These are phyloP conservation scores for Zele albiditarsus DNA, from an alignment of 2,888 invertebrate genomes.

Conservation along the genomic window DNA sequence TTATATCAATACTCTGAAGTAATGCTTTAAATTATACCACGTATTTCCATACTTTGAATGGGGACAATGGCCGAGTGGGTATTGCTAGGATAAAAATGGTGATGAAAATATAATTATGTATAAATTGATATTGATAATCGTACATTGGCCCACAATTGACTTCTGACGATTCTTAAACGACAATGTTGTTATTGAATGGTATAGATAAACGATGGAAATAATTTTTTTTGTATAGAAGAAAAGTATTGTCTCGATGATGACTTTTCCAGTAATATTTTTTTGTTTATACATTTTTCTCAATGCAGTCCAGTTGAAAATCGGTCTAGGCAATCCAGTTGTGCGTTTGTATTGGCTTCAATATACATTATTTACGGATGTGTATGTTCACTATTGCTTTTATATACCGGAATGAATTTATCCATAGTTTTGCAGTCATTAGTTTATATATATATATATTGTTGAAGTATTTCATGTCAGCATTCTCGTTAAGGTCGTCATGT, in stretches of 20 bases:
- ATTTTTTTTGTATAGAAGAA: too few species aligned
- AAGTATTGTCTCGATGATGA: not conserved
- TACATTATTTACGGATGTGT: slow-evolving; percentile 1
- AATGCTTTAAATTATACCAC: too few species aligned
- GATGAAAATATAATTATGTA: too few species aligned
- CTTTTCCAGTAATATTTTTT: not conserved
- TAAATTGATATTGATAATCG: too few species aligned
- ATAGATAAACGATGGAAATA: too few species aligned
- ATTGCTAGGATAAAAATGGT: too few species aligned
- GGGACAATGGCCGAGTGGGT: too few species aligned
- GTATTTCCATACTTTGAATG: too few species aligned
- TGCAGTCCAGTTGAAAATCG: not conserved
- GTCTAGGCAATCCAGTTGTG: slow-evolving; percentile 17
- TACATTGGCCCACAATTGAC: too few species aligned
- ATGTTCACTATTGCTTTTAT: not conserved
- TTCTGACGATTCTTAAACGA: too few species aligned
- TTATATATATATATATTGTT: not conserved
- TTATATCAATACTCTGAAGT: too few species aligned
- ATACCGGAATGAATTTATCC: slow-evolving; percentile 20
- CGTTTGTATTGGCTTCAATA: not conserved
- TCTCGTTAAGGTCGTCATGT: slow-evolving; percentile 38
- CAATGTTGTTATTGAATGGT: too few species aligned
- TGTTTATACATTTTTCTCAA: not conserved
- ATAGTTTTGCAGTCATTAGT: not conserved
- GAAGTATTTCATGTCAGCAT: not conserved